A percentile compares a stretch with the other conserved stretches of the same genome.
phyloP scores from a whole-genome alignment of 23 tunicate species.

The Trididemnum clinides region DNA sequence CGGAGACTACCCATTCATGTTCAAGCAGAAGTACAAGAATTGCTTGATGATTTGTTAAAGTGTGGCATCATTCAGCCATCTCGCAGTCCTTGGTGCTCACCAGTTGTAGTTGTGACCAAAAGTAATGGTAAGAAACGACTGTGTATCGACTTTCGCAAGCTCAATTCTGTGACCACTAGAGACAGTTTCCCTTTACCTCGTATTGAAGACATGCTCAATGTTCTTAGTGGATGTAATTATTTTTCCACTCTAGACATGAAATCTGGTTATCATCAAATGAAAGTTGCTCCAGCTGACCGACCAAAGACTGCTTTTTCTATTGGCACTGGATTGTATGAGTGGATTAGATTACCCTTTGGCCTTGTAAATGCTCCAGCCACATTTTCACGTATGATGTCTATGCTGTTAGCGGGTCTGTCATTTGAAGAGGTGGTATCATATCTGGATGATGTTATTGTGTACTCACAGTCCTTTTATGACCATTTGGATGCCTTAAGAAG shows the following conservation, averaged over 20 bases:
- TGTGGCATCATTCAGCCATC: conserved; percentile 3
- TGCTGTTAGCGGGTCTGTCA: neutral
- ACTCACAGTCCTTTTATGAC: conserved; percentile 31
- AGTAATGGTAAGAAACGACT: conserved; percentile 14
- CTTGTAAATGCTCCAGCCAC: conserved; percentile 52
- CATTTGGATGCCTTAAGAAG: neutral
- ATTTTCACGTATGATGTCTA: conserved; percentile 34
- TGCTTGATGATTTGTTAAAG: neutral
- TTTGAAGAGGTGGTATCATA: conserved; percentile 19
- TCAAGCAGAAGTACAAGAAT: neutral
- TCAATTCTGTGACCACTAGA: conserved; percentile 16
- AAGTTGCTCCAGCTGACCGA: conserved; percentile 11
- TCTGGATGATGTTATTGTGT: conserved; percentile 25
- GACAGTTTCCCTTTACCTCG: no score
- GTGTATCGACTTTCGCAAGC: conserved; percentile 27
- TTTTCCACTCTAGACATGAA: conserved; percentile 28
- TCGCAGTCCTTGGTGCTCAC: neutral
- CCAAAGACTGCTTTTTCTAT: neutral
- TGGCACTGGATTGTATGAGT: conserved; percentile 4
- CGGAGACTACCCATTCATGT: neutral
- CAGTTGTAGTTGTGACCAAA: conserved; percentile 21
- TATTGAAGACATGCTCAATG: conserved; percentile 39
- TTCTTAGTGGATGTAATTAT: conserved; percentile 11
- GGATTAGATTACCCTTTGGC: neutral
- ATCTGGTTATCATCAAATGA: conserved; percentile 20